These are phyloP conservation scores for Menura novaehollandiae DNA, from an alignment of 2,113 vertebrate species.

Conservation along the genomic window DNA sequence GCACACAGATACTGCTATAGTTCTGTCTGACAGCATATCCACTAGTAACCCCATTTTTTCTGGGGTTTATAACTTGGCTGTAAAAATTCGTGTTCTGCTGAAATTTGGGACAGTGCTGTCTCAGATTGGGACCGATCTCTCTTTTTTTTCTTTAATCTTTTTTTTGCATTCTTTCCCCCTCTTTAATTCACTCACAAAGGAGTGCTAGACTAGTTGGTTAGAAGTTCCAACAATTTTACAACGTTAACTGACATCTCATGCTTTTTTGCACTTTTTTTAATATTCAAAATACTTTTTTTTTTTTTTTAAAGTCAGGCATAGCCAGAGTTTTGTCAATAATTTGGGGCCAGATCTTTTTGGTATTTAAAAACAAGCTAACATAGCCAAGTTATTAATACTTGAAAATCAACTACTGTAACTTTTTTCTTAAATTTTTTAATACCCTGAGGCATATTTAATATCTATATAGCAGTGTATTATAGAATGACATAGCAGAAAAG, in stretches of 20 bases:
- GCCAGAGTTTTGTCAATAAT: background rate
- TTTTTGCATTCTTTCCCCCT: background rate
- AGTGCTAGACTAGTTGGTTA: conserved; percentile 29
- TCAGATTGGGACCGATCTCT: conserved; percentile 58
- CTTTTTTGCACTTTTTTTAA: conserved; percentile 65
- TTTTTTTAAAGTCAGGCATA: background rate
- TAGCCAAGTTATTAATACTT: conserved; percentile 53
- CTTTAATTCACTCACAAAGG: conserved; percentile 17
- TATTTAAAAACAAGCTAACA: conserved; percentile 23
- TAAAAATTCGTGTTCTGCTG: conserved; percentile 48
- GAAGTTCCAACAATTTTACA: conserved; percentile 22
- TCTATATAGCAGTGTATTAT: conserved; percentile 19
- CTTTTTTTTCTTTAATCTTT: conserved; percentile 11
- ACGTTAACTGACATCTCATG: background rate
- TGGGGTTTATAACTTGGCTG: conserved; percentile 60
- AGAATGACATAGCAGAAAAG: conserved; percentile 36
- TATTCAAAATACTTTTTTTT: background rate
- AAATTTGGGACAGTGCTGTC: conserved; percentile 66
- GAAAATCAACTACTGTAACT: conserved; percentile 48
- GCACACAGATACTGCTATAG: conserved; percentile 16
- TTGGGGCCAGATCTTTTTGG: conserved; percentile 14
- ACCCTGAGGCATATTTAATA: conserved; percentile 44
- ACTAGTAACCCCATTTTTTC: conserved; percentile 56
- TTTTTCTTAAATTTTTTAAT: conserved; percentile 54
- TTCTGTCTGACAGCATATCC: background rate